phyloP scores from a whole-genome alignment of 2,113 vertebrate species.

The Loxodonta africana region DNA sequence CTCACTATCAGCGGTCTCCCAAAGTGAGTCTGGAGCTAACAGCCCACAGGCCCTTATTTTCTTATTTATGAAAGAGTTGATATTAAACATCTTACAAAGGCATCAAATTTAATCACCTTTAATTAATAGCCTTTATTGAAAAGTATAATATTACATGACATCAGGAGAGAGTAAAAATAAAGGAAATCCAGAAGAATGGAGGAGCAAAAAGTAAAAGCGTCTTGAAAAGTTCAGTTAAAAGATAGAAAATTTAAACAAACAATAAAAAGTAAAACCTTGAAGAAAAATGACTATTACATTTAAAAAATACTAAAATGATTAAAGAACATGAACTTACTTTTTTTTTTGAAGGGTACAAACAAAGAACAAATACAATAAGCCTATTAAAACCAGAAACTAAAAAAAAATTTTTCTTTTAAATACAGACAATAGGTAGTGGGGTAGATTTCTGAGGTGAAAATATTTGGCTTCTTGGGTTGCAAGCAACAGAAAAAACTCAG shows the following conservation, averaged over 20 bases:
- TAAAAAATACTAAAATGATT: neutral
- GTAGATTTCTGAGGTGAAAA: neutral
- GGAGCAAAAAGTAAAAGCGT: constrained; percentile 7
- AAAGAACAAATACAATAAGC: neutral
- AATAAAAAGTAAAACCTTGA: constrained; percentile 32
- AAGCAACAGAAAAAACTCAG: neutral
- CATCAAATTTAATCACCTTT: neutral
- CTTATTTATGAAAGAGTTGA: neutral
- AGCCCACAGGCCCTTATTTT: neutral
- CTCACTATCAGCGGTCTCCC: neutral
- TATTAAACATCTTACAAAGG: constrained; percentile 26
- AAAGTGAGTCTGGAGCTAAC: neutral
- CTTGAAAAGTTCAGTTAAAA: constrained; percentile 28
- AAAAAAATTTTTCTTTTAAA: neutral
- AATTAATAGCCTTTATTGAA: constrained; percentile 53
- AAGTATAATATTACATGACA: constrained; percentile 7
- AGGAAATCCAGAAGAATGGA: neutral
- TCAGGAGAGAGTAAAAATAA: neutral
- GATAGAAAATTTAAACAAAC: neutral
- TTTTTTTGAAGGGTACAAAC: neutral
- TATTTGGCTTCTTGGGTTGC: neutral
- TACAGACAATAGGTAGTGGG: neutral
- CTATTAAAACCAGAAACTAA: constrained; percentile 1
- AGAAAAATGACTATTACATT: neutral
- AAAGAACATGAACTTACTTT: neutral